Conservation (phyloP, 2,888 invertebrate species). For the Hydropsyche betteni region DNA sequence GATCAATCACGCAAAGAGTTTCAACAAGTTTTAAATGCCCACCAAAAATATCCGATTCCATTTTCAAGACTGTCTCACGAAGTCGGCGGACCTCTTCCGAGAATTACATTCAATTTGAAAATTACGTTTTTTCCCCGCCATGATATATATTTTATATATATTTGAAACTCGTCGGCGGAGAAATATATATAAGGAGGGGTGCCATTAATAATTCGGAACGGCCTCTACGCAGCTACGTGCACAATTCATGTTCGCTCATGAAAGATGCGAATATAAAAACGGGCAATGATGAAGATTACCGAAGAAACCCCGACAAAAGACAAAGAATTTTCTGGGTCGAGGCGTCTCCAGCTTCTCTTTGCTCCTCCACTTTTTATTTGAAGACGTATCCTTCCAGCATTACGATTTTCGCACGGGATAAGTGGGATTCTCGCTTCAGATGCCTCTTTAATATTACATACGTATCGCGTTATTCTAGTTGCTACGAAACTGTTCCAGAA, state of each 20-base stretch:
- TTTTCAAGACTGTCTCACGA: too few species aligned
- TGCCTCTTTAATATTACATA: conserved; percentile 7
- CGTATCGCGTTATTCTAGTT: too few species aligned
- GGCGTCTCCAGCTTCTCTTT: background rate
- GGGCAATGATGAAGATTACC: conserved; percentile 27
- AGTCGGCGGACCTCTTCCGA: too few species aligned
- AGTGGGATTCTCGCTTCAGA: background rate
- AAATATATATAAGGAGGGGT: background rate
- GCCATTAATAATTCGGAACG: conserved; percentile 28
- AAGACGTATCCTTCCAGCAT: background rate
- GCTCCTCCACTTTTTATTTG: too few species aligned
- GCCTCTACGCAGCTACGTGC: conserved; percentile 8
- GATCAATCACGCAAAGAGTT: too few species aligned
- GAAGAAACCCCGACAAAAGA: conserved; percentile 2
- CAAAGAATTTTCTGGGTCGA: conserved; percentile 21
- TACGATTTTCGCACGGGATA: conserved; percentile 3
- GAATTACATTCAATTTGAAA: too few species aligned
- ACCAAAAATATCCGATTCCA: too few species aligned
- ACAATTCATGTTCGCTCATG: conserved; percentile 32
- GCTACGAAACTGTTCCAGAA: too few species aligned
- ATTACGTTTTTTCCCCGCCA: too few species aligned
- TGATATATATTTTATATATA: too few species aligned
- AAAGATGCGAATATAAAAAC: conserved; percentile 29
- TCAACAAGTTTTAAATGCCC: too few species aligned
- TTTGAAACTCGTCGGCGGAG: too few species aligned